phyloP scores from a whole-genome alignment of 2,888 invertebrate species.

The Parnassius orleans region DNA sequence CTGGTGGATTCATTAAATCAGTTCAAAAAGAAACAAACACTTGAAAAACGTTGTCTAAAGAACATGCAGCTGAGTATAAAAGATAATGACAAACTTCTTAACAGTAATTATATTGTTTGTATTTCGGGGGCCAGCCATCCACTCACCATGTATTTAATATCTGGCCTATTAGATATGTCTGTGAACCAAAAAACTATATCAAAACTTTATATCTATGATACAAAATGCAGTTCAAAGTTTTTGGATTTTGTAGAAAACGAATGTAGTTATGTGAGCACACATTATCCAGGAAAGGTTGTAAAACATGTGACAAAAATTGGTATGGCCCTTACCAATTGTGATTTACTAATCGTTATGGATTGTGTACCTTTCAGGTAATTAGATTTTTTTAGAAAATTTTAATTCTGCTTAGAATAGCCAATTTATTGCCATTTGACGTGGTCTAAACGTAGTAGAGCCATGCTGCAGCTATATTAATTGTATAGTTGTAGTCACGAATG shows the following conservation, averaged over 20 bases:
- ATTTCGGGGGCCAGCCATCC: slow-evolving; percentile 61
- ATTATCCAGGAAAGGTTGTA: slow-evolving; percentile 53
- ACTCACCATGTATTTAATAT: slow-evolving; percentile 57
- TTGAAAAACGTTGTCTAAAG: slow-evolving; percentile 30
- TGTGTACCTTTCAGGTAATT: slow-evolving; percentile 61
- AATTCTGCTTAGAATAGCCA: too few relatives aligned
- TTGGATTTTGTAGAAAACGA: slow-evolving; percentile 58
- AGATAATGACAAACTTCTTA: slow-evolving; percentile 30
- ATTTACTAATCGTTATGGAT: slow-evolving; percentile 77
- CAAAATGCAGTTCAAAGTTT: slow-evolving; percentile 44
- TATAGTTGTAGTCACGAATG: too few relatives aligned
- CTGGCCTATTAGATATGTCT: slow-evolving; percentile 53
- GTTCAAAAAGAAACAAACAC: slow-evolving; percentile 47
- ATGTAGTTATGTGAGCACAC: slow-evolving; percentile 52
- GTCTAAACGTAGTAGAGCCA: too few relatives aligned
- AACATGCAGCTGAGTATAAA: slow-evolving; percentile 29
- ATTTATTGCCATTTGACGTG: too few relatives aligned
- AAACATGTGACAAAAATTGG: slow-evolving; percentile 66
- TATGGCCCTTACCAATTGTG: slow-evolving; percentile 66
- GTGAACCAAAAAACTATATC: slow-evolving; percentile 44
- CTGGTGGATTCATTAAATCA: slow-evolving; percentile 52
- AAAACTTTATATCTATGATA: slow-evolving; percentile 62
- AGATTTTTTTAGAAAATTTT: not conserved
- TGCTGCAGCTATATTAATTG: too few relatives aligned
- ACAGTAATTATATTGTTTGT: slow-evolving; percentile 45